These are phyloP conservation scores for Platygyra sinensis DNA, from an alignment of 64 coral and sea anemone genomes.

Conservation along the genomic window DNA sequence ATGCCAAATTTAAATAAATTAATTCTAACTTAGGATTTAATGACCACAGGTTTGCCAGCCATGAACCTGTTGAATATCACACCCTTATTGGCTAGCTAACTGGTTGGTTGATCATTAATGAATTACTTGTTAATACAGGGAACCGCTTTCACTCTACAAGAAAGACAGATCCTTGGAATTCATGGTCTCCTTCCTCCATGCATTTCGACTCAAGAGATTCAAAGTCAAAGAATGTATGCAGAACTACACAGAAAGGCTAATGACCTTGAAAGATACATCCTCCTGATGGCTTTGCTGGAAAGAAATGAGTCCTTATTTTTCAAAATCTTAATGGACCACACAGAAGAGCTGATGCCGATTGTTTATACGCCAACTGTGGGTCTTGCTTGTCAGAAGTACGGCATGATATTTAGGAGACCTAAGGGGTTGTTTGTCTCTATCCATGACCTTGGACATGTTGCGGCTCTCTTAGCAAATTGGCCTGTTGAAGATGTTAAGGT, in stretches of 20 bases:
- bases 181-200: slow-evolving; percentile 83
- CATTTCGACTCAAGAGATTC: slow-evolving; percentile 52
- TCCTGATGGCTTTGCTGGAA: slow-evolving; percentile 78
- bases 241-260: slow-evolving; percentile 72
- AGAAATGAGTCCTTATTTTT: slow-evolving; percentile 85
- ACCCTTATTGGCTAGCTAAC: too few species aligned
- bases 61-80: too few species aligned
- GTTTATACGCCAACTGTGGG: slow-evolving; percentile 97
- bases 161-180: slow-evolving; percentile 86
- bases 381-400: slow-evolving; percentile 94
- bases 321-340: slow-evolving; percentile 82
- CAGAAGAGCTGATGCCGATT: slow-evolving; percentile 93
- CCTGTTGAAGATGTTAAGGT: slow-evolving; percentile 90
- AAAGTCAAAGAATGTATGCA: slow-evolving; percentile 63
- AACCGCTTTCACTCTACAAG: slow-evolving; percentile 84
- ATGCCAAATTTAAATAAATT: too few species aligned
- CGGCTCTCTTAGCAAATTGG: slow-evolving; percentile 80
- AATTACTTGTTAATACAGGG: slow-evolving; percentile 46
- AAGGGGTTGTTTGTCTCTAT: slow-evolving; percentile 93
- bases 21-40: too few species aligned
- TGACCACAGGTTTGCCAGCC: too few species aligned
- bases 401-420: slow-evolving; percentile 86
- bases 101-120: background rate
- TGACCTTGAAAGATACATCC: slow-evolving; percentile 87
- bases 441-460: slow-evolving; percentile 83